Base-by-base conservation (phyloP, 2,113 vertebrate species). In the Platichthys flesus region DNA sequence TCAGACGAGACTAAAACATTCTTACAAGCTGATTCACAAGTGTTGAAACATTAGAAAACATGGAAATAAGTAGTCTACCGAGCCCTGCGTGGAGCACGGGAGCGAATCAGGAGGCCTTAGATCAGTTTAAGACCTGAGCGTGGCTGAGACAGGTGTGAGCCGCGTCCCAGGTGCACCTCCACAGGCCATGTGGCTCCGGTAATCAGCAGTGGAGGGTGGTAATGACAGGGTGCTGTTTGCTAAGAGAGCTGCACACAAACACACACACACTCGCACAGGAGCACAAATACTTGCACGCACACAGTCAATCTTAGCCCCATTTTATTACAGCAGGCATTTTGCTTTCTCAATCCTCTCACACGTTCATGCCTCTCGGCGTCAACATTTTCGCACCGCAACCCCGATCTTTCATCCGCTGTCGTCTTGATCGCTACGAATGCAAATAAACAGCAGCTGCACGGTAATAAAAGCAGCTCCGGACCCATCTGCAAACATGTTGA, bases 91-190 rank as follows among this genome's bases (percentile, higher is more conserved):
- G 59, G n/a, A 67, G 79, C 70, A 31, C 40, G 61, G 54, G 14
- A 57, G 68, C 49, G 9, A 79, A 79, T 67, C 72, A 51, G 70
- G 55, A 64, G 77, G 14, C 81, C 16, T 59, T 78, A 78, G 71
- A 90, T 83, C 81, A 71, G 18, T 82, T 83, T 78, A 60, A 81
- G 67, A 86, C 62, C 35, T 15, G 63, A 76, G 74, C 66, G 21
- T 47, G 64, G 79, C 54, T 26, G 0, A 60, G 88, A 76, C 91
- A 94, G 94, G 90, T 93, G 91, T 90, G 92, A 88, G 85, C 72
- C 59, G 84, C 68, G 35, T 73, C 86, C 92, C 92, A 93, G 94
- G 92, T 93, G 91, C 74, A 86, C 42, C 61, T 89, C 91, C 87
- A 90, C 78, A 71, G 93, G 92, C 92, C 84, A 89, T 78, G 88